These are phyloP conservation scores for Euzetes globulus DNA, from an alignment of 2,888 invertebrate species.

Conservation along the genomic window DNA sequence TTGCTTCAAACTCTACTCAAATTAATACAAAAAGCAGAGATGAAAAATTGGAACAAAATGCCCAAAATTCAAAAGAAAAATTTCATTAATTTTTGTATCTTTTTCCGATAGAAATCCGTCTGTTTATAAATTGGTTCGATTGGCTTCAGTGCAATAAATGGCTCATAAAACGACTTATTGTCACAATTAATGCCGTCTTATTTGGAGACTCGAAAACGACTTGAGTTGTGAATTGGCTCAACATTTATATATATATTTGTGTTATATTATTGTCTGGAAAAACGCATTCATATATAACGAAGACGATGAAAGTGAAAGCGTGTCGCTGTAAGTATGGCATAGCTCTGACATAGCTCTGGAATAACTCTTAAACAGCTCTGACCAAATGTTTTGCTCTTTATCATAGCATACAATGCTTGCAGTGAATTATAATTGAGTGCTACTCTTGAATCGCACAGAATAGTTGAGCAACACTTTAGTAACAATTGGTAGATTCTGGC, in stretches of 20 bases:
- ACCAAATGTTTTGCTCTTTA: not conserved
- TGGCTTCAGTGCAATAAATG: conserved; percentile 1
- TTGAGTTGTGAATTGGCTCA: not conserved
- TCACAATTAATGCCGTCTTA: not conserved
- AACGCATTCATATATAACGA: not conserved
- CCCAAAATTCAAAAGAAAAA: not conserved
- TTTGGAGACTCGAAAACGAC: not conserved
- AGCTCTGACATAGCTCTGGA: not conserved
- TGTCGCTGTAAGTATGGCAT: not conserved
- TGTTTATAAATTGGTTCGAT: not conserved
- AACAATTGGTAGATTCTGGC: not conserved
- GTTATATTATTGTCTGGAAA: conserved; percentile 7
- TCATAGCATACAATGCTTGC: not conserved
- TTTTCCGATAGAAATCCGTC: not conserved
- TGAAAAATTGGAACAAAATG: not conserved
- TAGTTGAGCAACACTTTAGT: not conserved
- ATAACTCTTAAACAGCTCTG: not conserved
- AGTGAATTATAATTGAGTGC: conserved; percentile 15
- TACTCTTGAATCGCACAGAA: not conserved
- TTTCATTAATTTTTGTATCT: not conserved
- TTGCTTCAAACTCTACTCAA: not conserved
- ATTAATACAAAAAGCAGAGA: not conserved
- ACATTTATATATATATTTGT: conserved; percentile 1
- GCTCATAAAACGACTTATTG: conserved; percentile 4
- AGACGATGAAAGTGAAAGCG: conserved; percentile 16